Conservation (phyloP, 2,888 invertebrate species). For the Trachelus troglodyta region DNA sequence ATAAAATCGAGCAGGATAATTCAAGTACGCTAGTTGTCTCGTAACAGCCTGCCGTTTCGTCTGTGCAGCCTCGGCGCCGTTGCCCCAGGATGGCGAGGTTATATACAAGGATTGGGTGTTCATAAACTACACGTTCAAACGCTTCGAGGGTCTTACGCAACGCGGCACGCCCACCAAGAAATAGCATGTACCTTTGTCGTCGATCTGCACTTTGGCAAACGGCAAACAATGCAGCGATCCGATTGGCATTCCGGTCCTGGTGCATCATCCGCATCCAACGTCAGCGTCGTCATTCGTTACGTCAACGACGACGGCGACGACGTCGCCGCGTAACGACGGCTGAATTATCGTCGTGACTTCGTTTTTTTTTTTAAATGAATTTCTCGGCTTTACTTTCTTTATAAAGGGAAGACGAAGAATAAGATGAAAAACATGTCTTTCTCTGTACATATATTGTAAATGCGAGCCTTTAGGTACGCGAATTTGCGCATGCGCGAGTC, state of each 20-base stretch:
- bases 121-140: constrained; percentile 99
- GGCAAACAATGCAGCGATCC: constrained; percentile 49
- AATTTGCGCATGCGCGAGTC: too few relatives aligned
- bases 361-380: too few relatives aligned
- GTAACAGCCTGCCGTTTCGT: constrained; percentile 22
- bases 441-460: too few relatives aligned
- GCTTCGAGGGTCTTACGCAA: constrained; percentile 97
- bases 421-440: too few relatives aligned
- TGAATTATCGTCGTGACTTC: too few relatives aligned
- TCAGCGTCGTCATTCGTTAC: constrained; percentile 35
- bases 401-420: too few relatives aligned
- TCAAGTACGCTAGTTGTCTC: too few relatives aligned
- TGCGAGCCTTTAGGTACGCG: too few relatives aligned
- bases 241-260: constrained; percentile 58
- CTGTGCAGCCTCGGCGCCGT: constrained; percentile 83
- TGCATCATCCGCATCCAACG: constrained; percentile 52
- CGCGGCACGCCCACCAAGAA: constrained; percentile 86
- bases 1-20: too few relatives aligned
- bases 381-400: too few relatives aligned
- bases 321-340: too few relatives aligned
- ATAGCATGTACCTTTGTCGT: constrained; percentile 66
- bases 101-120: constrained; percentile 99
- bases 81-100: constrained; percentile 89
- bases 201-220: constrained; percentile 37
- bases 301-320: background rate